Evolutionary conservation across 2,113 vertebrate genomes (phyloP).

Genomic region (Montifringilla adamsi): DNA sequence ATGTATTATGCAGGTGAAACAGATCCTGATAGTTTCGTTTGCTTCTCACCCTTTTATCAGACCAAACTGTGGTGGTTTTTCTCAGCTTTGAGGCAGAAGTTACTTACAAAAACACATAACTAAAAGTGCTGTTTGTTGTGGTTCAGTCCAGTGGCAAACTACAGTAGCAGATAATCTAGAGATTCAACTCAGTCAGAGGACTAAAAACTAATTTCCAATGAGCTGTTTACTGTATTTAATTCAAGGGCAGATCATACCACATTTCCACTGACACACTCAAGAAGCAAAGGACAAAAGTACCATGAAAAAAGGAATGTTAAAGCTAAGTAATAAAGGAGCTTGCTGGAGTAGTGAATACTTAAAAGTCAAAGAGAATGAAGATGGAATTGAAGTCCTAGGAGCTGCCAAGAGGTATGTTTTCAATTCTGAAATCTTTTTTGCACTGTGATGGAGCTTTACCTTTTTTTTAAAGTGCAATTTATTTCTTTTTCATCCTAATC

Average conservation of each 20-base stretch:
- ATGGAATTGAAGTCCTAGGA: not conserved
- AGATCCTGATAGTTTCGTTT: not conserved
- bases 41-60: not conserved
- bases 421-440: not conserved
- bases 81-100: not conserved
- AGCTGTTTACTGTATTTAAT: not conserved
- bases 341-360: not conserved
- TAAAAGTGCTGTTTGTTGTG: not conserved
- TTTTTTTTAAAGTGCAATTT: not conserved
- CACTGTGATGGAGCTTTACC: not conserved
- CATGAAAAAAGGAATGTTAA: not conserved
- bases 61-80: not conserved
- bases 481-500: slow-evolving; percentile 7
- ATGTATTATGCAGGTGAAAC: not conserved
- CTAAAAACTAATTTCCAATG: not conserved
- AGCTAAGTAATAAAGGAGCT: not conserved
- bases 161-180: not conserved
- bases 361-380: not conserved
- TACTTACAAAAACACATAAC: not conserved
- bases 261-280: not conserved
- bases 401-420: not conserved
- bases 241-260: not conserved
- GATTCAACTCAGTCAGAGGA: not conserved
- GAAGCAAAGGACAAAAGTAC: not conserved
- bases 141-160: not conserved